phyloP scores from a whole-genome alignment of 2,888 invertebrate genomes.

The Heliconius charithonia region DNA sequence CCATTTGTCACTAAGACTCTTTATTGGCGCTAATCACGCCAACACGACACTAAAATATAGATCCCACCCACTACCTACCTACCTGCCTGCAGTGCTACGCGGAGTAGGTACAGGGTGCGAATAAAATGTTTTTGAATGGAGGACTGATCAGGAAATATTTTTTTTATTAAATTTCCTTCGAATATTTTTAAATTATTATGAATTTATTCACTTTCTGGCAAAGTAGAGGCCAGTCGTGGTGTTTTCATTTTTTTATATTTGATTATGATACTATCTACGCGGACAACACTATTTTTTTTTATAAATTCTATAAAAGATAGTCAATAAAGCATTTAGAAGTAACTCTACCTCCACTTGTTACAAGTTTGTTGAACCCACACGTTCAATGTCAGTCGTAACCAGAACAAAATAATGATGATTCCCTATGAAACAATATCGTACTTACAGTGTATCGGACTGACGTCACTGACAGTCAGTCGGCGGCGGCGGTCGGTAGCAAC shows the following conservation, averaged over 20 bases:
- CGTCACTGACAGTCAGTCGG: conserved; percentile 4
- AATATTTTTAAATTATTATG: too few species aligned
- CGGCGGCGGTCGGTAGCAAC: background rate
- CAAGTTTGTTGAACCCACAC: background rate
- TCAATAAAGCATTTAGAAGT: background rate
- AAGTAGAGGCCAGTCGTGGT: too few species aligned
- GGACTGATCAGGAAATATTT: too few species aligned
- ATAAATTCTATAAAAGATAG: background rate
- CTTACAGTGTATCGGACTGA: background rate
- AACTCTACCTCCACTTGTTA: background rate
- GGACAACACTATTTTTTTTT: too few species aligned
- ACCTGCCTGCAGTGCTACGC: too few species aligned
- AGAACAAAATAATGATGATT: conserved; percentile 7
- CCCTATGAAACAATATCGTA: conserved; percentile 3
- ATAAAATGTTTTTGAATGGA: too few species aligned
- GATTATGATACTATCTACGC: too few species aligned
- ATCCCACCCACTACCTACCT: background rate
- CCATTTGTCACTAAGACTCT: conserved; percentile 7
- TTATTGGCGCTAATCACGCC: conserved; percentile 11
- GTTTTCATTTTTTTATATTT: too few species aligned
- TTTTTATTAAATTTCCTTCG: too few species aligned
- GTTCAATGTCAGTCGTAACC: conserved; percentile 8
- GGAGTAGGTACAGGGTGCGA: too few species aligned
- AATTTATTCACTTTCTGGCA: too few species aligned
- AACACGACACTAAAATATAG: background rate